Evolutionary conservation across 2,888 invertebrate genomes (phyloP).

Genomic region (Ectobius pallidus): DNA sequence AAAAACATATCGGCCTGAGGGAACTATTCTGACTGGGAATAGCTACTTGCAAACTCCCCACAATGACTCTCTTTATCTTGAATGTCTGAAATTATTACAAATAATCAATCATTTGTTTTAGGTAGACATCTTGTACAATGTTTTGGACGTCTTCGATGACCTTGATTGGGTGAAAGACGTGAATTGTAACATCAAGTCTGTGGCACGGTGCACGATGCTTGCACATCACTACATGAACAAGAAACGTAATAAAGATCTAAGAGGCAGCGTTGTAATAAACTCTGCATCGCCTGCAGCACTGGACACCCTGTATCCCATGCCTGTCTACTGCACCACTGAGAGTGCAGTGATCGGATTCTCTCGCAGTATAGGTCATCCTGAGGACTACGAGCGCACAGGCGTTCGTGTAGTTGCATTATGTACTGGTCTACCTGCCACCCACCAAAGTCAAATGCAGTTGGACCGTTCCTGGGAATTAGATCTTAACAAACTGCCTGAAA

Average conservation of each 20-base stretch:
- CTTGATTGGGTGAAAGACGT: background rate
- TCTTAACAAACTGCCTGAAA: background rate
- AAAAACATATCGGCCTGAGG: no score
- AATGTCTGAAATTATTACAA: no score
- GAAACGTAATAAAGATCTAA: constrained; percentile 3
- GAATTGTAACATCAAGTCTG: background rate
- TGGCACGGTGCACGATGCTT: background rate
- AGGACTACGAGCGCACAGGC: background rate
- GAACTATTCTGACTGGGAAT: no score
- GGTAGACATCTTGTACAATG: constrained; percentile 1
- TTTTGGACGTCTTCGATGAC: background rate
- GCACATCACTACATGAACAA: background rate
- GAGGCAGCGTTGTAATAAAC: constrained; percentile 1
- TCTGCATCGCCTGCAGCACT: background rate
- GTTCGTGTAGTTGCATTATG: constrained; percentile 2
- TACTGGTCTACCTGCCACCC: background rate
- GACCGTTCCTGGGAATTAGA: background rate
- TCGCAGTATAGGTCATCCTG: background rate
- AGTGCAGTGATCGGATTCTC: background rate
- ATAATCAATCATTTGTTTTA: no score
- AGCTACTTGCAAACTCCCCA: no score
- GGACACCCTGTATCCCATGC: background rate
- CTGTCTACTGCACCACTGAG: background rate
- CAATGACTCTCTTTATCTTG: no score
- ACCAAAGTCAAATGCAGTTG: background rate